Conservation (phyloP, 2,888 invertebrate genomes). For the Xylota sylvarum region DNA sequence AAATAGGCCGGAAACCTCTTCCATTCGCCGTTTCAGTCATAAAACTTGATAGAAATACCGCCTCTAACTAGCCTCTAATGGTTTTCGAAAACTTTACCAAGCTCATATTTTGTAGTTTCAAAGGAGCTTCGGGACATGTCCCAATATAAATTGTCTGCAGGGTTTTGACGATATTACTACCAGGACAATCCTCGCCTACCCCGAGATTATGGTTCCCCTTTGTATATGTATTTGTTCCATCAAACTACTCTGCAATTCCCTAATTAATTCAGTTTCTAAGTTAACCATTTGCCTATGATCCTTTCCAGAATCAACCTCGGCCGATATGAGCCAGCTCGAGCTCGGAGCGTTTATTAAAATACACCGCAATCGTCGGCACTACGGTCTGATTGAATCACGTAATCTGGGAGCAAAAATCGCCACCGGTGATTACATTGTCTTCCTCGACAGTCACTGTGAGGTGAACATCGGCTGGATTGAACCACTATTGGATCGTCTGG, state of each 20-base stretch:
- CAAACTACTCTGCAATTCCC: background rate
- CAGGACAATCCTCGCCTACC: no score
- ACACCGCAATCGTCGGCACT: conserved; percentile 80
- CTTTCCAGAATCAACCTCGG: conserved; percentile 32
- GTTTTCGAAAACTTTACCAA: no score
- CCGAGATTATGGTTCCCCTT: no score
- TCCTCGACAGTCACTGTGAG: conserved; percentile 85
- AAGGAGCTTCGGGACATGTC: no score
- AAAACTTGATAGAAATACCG: no score
- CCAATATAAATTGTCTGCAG: no score
- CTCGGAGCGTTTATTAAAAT: conserved; percentile 71
- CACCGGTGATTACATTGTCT: conserved; percentile 83
- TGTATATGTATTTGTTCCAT: background rate
- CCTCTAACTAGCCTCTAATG: no score
- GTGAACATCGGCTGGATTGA: conserved; percentile 84
- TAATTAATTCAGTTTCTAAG: background rate
- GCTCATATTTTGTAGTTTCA: no score
- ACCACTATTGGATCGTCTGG: conserved; percentile 83
- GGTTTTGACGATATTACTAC: no score
- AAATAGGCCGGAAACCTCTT: no score
- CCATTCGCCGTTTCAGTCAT: no score
- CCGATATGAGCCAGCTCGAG: conserved; percentile 39
- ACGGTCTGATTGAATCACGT: conserved; percentile 84
- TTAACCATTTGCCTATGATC: background rate
- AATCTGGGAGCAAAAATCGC: conserved; percentile 83